Conservation (phyloP, 2,888 invertebrate genomes). For the Ecdyonurus torrentis region DNA sequence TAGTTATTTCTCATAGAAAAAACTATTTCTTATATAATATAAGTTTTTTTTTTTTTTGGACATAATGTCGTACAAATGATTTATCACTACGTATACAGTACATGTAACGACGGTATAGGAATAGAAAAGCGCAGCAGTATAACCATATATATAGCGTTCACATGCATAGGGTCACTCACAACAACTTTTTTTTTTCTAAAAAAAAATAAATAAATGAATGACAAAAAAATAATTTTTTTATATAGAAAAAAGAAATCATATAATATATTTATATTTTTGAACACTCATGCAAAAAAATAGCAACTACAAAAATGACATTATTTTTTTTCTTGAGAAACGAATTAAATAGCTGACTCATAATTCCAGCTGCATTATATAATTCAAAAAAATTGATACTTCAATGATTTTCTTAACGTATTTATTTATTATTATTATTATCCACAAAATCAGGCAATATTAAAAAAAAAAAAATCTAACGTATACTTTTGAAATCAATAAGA, state of each 20-base stretch:
- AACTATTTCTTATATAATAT: no score
- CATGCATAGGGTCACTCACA: neutral
- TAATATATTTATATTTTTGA: no score
- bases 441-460: neutral
- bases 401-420: neutral
- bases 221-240: neutral
- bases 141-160: neutral
- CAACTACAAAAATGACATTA: neutral
- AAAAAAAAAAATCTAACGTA: neutral
- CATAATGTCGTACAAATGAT: neutral
- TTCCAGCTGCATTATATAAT: neutral
- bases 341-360: neutral
- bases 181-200: no score
- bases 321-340: no score
- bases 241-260: no score
- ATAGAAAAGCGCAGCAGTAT: neutral
- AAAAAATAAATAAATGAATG: neutral
- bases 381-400: neutral
- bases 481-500: no score
- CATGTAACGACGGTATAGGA: neutral
- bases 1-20: no score
- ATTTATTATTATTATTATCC: neutral
- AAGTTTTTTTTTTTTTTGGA: neutral
- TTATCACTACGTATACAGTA: neutral
- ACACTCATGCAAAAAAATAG: neutral